A percentile compares a stretch with the other conserved stretches of the same genome.
phyloP scores from a whole-genome alignment of 2,113 vertebrate genomes.

The Lophochroa leadbeateri region DNA sequence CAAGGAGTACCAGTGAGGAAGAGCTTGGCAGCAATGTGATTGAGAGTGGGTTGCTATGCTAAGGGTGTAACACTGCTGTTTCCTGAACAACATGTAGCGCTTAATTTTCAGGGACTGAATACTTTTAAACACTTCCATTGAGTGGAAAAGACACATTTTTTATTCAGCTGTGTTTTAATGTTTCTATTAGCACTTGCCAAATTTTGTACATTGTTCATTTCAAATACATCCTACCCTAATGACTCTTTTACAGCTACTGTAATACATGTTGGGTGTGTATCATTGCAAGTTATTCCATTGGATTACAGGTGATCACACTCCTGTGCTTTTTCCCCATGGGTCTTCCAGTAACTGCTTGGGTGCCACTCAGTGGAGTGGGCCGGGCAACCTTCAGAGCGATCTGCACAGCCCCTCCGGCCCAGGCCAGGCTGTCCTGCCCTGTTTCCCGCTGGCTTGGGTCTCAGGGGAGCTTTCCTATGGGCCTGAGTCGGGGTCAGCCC shows the following conservation, averaged over 20 bases:
- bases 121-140: neutral
- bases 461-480: neutral
- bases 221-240: neutral
- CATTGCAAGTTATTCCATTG: neutral
- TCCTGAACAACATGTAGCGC: neutral
- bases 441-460: neutral
- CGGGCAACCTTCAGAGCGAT: neutral
- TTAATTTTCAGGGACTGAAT: neutral
- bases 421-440: neutral
- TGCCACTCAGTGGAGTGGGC: neutral
- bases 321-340: neutral
- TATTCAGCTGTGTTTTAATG: neutral
- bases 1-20: neutral
- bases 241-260: neutral
- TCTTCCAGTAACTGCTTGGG: neutral
- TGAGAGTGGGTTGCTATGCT: neutral
- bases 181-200: neutral
- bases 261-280: neutral
- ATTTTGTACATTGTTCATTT: neutral
- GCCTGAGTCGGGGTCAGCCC: neutral
- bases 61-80: neutral
- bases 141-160: neutral
- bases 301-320: neutral
- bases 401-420: neutral
- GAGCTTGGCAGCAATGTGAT: neutral